Evolutionary conservation across 2,113 vertebrate genomes (phyloP).

Genomic region (Heterocephalus glaber): DNA sequence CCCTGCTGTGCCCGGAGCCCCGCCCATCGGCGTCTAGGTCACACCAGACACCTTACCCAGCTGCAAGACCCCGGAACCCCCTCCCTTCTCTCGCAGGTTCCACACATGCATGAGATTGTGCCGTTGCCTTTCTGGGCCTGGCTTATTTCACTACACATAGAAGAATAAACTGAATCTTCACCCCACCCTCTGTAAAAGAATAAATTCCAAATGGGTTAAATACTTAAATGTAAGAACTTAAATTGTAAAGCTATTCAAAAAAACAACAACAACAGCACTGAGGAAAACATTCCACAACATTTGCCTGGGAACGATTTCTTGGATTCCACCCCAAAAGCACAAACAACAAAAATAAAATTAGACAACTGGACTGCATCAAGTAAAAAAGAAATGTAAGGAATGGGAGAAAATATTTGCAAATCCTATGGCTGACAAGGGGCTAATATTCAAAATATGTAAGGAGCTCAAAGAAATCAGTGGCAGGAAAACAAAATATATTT

Average conservation of each 20-base stretch:
- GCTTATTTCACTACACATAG: neutral
- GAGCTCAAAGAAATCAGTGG: neutral
- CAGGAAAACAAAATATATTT: neutral
- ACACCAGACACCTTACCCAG: rapidly evolving
- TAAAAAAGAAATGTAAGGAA: neutral
- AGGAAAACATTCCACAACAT: neutral
- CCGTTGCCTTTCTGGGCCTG: neutral
- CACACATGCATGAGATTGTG: neutral
- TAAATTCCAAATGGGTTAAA: neutral
- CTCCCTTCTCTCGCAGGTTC: neutral
- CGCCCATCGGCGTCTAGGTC: neutral
- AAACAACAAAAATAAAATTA: neutral
- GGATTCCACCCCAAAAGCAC: neutral
- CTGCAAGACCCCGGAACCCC: no score
- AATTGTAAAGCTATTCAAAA: neutral
- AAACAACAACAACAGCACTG: neutral
- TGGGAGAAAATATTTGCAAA: neutral
- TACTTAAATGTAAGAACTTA: neutral
- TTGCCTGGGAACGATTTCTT: neutral
- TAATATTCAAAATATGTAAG: neutral
- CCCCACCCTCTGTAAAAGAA: neutral
- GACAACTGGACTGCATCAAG: neutral
- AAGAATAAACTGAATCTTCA: neutral
- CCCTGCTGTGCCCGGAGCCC: no score
- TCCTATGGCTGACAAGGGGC: neutral